These are phyloP conservation scores for Oscheius sp. DNA, from an alignment of 2,888 invertebrate species.

Conservation along the genomic window DNA sequence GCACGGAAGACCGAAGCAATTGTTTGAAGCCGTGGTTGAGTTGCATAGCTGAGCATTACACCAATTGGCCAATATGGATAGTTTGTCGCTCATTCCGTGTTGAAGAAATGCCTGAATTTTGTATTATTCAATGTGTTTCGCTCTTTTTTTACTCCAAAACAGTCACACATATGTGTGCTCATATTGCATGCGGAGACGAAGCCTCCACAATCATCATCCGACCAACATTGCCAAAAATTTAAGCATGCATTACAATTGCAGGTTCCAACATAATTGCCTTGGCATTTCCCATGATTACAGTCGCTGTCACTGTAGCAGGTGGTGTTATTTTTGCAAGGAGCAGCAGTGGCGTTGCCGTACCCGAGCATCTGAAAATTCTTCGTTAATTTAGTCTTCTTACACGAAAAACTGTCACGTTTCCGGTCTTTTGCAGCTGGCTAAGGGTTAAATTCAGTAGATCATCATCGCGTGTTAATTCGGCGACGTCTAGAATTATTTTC, in stretches of 20 bases:
- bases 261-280: constrained; percentile 19
- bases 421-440: not conserved
- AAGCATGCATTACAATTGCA: constrained; percentile 30
- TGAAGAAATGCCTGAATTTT: constrained; percentile 16
- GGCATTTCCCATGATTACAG: constrained; percentile 24
- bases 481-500: not conserved
- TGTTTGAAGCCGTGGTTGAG: not conserved
- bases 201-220: constrained; percentile 29
- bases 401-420: not conserved
- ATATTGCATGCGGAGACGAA: constrained; percentile 23
- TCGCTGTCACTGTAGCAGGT: constrained; percentile 18
- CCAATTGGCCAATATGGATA: constrained; percentile 1
- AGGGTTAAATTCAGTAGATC: not conserved
- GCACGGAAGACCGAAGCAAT: constrained; percentile 30
- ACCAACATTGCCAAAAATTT: constrained; percentile 23
- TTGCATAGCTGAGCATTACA: constrained; percentile 25
- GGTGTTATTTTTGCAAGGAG: not conserved
- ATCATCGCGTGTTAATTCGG: not conserved
- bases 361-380: not conserved
- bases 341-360: not conserved
- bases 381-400: too few species aligned
- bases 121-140: not conserved
- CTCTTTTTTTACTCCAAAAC: too few species aligned
- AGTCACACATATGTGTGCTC: constrained; percentile 23
- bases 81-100: constrained; percentile 16